Evolutionary conservation across 2,797 vertebrate genomes (phyloP).

Genomic region (Micropoecilia bifurca): DNA sequence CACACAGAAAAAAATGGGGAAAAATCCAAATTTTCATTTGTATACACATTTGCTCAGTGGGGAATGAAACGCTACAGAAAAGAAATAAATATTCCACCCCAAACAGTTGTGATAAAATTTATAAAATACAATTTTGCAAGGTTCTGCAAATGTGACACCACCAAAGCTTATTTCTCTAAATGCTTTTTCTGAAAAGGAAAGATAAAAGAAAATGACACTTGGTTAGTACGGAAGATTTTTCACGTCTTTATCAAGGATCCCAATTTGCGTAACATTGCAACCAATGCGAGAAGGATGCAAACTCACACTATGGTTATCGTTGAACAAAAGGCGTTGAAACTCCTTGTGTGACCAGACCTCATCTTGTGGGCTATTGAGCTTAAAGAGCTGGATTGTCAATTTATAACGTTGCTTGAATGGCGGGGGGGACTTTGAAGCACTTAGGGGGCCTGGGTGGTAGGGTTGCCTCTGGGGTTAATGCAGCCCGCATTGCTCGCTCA

Average conservation of each 20-base stretch:
- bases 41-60: not conserved
- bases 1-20: not conserved
- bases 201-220: not conserved
- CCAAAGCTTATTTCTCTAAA: not conserved
- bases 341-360: conserved; percentile 50
- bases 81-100: not conserved
- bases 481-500: conserved; percentile 70
- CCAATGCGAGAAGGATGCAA: not conserved
- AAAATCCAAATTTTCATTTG: not conserved
- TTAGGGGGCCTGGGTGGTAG: conserved; percentile 72
- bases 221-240: not conserved
- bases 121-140: not conserved
- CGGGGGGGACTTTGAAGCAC: conserved; percentile 78
- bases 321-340: conserved; percentile 57
- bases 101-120: not conserved
- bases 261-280: not conserved
- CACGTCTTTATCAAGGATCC: not conserved
- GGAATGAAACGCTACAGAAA: not conserved
- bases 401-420: conserved; percentile 73
- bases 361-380: conserved; percentile 63
- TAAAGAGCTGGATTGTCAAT: conserved; percentile 71
- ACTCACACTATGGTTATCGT: conserved; percentile 40
- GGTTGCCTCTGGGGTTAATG: conserved; percentile 82
- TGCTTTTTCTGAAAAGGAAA: not conserved
- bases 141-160: not conserved